Evolutionary conservation across 2,888 invertebrate genomes (phyloP).

Genomic region (Caenorhabditis panamensis): DNA sequence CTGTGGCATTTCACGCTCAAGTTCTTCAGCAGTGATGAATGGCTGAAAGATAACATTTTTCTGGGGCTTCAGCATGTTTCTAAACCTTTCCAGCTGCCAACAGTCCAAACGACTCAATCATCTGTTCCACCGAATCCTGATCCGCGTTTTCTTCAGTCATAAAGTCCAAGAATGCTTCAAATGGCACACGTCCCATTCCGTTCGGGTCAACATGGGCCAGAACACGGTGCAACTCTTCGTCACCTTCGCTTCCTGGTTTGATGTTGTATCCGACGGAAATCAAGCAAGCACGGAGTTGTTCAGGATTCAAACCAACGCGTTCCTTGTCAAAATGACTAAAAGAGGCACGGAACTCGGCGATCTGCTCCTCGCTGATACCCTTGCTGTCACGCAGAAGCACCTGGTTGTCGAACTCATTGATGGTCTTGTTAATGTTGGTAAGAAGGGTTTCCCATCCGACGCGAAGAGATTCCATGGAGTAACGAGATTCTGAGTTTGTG

Average conservation of each 20-base stretch:
- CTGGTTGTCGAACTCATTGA: slow-evolving; percentile 99
- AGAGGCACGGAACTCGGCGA: slow-evolving; percentile 97
- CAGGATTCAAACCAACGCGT: slow-evolving; percentile 89
- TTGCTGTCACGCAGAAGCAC: slow-evolving; percentile 98
- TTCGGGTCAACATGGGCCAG: slow-evolving; percentile 97
- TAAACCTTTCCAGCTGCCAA: slow-evolving; percentile 97
- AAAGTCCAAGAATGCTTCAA: slow-evolving; percentile 99
- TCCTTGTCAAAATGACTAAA: slow-evolving; percentile 99
- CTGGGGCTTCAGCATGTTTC: background rate
- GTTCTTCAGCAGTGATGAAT: slow-evolving; percentile 96
- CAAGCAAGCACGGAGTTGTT: slow-evolving; percentile 97
- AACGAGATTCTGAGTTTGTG: slow-evolving; percentile 88
- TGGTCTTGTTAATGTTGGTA: slow-evolving; percentile 97
- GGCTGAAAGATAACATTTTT: slow-evolving; percentile 85
- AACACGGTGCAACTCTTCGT: slow-evolving; percentile 98
- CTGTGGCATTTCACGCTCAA: slow-evolving; percentile 97
- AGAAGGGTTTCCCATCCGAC: slow-evolving; percentile 99
- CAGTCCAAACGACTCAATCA: slow-evolving; percentile 98
- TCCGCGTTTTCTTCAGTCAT: slow-evolving; percentile 98
- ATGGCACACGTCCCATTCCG: slow-evolving; percentile 93
- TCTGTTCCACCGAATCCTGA: slow-evolving; percentile 98
- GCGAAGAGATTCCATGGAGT: slow-evolving; percentile 87
- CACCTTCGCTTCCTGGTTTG: slow-evolving; percentile 96
- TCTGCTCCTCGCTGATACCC: slow-evolving; percentile 90
- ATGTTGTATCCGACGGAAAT: slow-evolving; percentile 98